A percentile compares a stretch with the other conserved stretches of the same genome.
phyloP scores from a whole-genome alignment of 2,113 vertebrate genomes.

The Xyliphius kryptos region DNA sequence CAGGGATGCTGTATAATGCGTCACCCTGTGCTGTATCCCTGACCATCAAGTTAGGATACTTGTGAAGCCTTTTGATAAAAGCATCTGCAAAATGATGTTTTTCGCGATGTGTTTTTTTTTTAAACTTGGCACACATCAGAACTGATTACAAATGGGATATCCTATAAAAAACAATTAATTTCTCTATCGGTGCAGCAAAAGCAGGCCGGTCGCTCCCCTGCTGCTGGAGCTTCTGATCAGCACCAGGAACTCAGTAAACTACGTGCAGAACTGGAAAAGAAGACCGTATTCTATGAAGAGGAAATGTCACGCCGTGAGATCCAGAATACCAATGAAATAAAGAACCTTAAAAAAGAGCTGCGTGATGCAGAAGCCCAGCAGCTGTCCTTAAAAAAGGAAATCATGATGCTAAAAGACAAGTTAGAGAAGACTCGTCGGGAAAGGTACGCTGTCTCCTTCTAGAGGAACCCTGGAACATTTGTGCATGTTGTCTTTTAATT shows the following conservation, averaged over 20 bases:
- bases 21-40: too few relatives aligned
- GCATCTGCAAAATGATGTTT: too few relatives aligned
- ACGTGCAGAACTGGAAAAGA: slow-evolving; percentile 89
- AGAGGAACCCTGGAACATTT: too few relatives aligned
- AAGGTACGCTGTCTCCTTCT: slow-evolving; percentile 72
- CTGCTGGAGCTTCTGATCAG: slow-evolving; percentile 73
- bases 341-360: slow-evolving; percentile 87
- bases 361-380: slow-evolving; percentile 89
- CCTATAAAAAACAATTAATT: too few relatives aligned
- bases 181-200: slow-evolving; percentile 72
- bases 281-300: slow-evolving; percentile 82
- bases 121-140: too few relatives aligned
- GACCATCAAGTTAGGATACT: too few relatives aligned
- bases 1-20: too few relatives aligned
- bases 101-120: too few relatives aligned
- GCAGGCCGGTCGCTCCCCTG: slow-evolving; percentile 77
- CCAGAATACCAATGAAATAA: slow-evolving; percentile 81
- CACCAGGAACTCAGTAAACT: slow-evolving; percentile 86
- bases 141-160: too few relatives aligned
- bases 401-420: slow-evolving; percentile 93
- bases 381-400: slow-evolving; percentile 89
- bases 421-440: slow-evolving; percentile 91
- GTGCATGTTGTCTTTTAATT: too few relatives aligned
- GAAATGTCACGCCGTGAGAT: slow-evolving; percentile 82
- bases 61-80: too few relatives aligned